These are phyloP conservation scores for Drosophila niveifrons DNA, from an alignment of 2,888 invertebrate genomes.

Conservation along the genomic window DNA sequence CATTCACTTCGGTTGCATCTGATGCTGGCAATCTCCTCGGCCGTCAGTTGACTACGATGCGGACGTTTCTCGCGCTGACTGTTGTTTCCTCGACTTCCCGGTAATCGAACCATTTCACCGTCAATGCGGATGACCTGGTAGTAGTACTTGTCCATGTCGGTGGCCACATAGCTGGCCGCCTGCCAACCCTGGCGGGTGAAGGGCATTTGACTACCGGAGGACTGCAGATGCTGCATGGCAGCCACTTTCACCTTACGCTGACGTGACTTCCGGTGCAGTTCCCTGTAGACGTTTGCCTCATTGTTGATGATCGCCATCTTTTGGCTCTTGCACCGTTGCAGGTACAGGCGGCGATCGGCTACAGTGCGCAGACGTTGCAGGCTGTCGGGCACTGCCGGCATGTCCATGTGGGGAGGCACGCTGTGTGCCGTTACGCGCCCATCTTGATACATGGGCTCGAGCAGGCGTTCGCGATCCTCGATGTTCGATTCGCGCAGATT, in stretches of 20 bases:
- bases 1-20: constrained; percentile 44
- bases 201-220: constrained; percentile 74
- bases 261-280: constrained; percentile 82
- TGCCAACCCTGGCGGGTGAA: constrained; percentile 84
- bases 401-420: constrained; percentile 81
- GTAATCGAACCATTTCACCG: constrained; percentile 73
- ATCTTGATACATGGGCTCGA: constrained; percentile 70
- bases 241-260: constrained; percentile 78
- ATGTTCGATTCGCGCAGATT: constrained; percentile 26
- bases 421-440: constrained; percentile 82
- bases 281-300: constrained; percentile 83
- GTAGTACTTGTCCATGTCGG: constrained; percentile 83
- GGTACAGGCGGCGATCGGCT: constrained; percentile 86
- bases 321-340: constrained; percentile 83
- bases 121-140: constrained; percentile 83
- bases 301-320: constrained; percentile 85
- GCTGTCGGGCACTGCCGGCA: constrained; percentile 83
- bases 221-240: constrained; percentile 78
- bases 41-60: constrained; percentile 61
- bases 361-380: constrained; percentile 86
- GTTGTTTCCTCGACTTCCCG: constrained; percentile 83
- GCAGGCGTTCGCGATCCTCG: constrained; percentile 55
- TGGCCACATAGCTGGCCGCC: constrained; percentile 83
- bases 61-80: constrained; percentile 69
- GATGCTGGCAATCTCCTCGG: constrained; percentile 7